Evolutionary conservation across 2,797 vertebrate genomes (phyloP), one percentile per base, ranked within the genome.

Genomic region (Dromococcyx pavoninus): DNA sequence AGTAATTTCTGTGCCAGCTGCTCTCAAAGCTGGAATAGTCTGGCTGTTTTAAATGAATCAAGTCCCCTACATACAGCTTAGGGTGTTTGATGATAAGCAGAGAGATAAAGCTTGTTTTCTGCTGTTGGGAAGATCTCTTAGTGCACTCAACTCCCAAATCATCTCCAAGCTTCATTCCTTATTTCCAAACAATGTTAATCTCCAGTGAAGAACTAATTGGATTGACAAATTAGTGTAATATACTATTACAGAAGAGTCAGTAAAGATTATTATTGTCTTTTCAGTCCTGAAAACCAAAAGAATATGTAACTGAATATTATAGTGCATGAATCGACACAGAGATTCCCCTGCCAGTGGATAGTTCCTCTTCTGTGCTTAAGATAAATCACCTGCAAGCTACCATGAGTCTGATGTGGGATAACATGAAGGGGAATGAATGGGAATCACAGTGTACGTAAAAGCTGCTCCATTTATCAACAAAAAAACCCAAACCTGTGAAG

Each of bases 391-490:
- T 73, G 79, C 30, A 81, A 95, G 69, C 82, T 91, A 28, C 90
- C 73, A 14, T 1, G 3, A 7, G 4, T 89, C 61, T 61, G 41
- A 8, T 54, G 24, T 78, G 61, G 69, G 43, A 60, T 83, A 93
- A 79, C 51, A 78, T 32, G n/a, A 89, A 94, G 56, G 24, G 57
- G 32, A 84, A 79, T 32, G 53, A 94, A 84, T 4, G 4, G 72
- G 65, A 97, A 94, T 67, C 56, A 1, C 23, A 57, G 56, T 17
- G 30, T 28, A 22, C 85, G 90, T 90, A 78, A 93, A 91, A 79
- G 39, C 60, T 61, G 17, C 61, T 81, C 28, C 30, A 77, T 94
- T 95, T 90, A 95, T 96, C 93, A 97, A 53, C 57, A 37, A 21
- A 23, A 72, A 60, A 56, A 61, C 46, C 7, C 50, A n/a, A n/a